Conservation (phyloP, 2,797 vertebrate genomes). For the Oreonectes daqikongensis region DNA sequence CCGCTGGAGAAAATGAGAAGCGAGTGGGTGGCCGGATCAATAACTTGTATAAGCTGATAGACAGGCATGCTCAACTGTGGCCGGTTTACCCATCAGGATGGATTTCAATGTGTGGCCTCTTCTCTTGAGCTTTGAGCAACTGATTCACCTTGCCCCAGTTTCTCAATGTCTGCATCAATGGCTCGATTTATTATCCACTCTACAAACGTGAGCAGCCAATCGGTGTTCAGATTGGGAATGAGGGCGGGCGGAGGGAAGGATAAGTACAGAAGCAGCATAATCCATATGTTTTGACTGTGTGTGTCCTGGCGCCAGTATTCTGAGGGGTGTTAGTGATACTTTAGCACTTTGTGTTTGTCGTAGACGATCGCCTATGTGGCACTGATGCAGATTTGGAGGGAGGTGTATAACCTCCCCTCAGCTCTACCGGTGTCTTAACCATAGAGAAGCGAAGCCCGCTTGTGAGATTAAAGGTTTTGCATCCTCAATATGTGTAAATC, state of each 20-base stretch:
- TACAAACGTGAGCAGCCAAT: slow-evolving; percentile 59
- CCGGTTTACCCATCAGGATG: not conserved
- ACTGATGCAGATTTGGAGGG: slow-evolving; percentile 29
- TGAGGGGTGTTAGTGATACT: slow-evolving; percentile 67
- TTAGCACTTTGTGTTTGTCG: slow-evolving; percentile 69
- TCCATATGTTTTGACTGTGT: slow-evolving; percentile 74
- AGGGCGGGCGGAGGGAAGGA: slow-evolving; percentile 20
- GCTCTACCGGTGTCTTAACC: slow-evolving; percentile 54
- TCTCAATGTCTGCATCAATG: slow-evolving; percentile 57
- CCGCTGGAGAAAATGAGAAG: not conserved
- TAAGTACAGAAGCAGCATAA: slow-evolving; percentile 68
- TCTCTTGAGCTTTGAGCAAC: slow-evolving; percentile 5
- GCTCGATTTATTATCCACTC: slow-evolving; percentile 65
- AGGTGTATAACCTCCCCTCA: slow-evolving; percentile 56
- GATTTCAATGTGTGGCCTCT: slow-evolving; percentile 4
- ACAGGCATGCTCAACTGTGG: slow-evolving; percentile 11
- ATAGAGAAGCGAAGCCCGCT: slow-evolving; percentile 56
- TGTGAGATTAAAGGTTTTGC: slow-evolving; percentile 39
- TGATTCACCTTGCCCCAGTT: slow-evolving; percentile 47
- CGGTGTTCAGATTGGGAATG: slow-evolving; percentile 36
- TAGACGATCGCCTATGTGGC: slow-evolving; percentile 49
- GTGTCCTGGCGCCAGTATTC: slow-evolving; percentile 69
- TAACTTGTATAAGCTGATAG: slow-evolving; percentile 15
- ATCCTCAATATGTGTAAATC: slow-evolving; percentile 64
- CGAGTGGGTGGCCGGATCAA: not conserved